Evolutionary conservation across 2,888 invertebrate species (phyloP), one percentile per base, ranked within the genome.

Genomic region (Artemia sinica): DNA sequence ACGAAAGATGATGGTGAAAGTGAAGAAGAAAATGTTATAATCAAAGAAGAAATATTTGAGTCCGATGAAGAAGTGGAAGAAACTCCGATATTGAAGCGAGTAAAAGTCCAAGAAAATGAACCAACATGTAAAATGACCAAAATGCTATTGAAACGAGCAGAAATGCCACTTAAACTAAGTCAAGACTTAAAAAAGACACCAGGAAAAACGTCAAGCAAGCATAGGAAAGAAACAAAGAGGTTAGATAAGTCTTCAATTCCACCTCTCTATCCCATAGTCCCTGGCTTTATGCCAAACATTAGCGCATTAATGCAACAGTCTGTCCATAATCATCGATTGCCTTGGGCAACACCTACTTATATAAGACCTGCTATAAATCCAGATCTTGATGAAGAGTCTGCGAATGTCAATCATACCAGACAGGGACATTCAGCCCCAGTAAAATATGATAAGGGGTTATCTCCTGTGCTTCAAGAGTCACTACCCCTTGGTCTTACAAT

Each of bases 1-100:
- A 50, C 49, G 12, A 11, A 50, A 12, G 67, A 69, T 49, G 69
- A 69, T 14, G 51, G 41, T 7, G 65, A 49, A 28, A 10, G 63
- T 28, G 63, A 58, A n/a, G 63, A 58, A 58, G 14, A 58, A 28
- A 58, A 18, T 50, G 48, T 67, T 50, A 48, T 14, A 71, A 72
- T 6, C 74, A 66, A 71, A n/a, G 68, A 69, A 41, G 71, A 67
- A 9, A 66, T 50, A n/a, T 66, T 51, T 13, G 69, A 51, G 12
- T 48, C 41, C 10, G 71, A 72, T 18, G 73, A 71, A 13, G 72
- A 73, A 0, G 73, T 72, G 8, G 74, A 74, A 8, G 74, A 75
- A 70, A 71, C 72, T 66, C 74, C 74, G 4, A 49, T 70, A 8
- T 72, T 73, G 9, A 73, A 73, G 9, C 72, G 73, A 6, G 69